A percentile compares a stretch with the other conserved stretches of the same genome.
Conservation (phyloP, 1,140 invertebrate genomes). For the Mylabris phalerata region DNA sequence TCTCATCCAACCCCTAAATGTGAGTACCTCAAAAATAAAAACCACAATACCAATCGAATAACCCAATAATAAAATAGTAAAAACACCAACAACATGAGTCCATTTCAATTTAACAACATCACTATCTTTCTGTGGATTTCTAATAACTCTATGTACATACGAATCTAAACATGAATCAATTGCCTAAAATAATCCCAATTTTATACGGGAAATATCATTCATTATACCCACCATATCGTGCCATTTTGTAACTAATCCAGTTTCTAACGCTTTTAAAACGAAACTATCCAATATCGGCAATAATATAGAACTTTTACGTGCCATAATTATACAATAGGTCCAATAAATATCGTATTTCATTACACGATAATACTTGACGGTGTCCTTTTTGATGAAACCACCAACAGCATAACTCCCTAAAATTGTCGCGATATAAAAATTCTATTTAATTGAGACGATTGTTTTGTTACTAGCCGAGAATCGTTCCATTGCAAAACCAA, state of each 20-base stretch:
- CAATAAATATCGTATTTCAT: slow-evolving; percentile 53
- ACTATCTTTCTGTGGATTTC: not conserved
- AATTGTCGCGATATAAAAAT: not conserved
- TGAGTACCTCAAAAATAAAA: slow-evolving; percentile 1
- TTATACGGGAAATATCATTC: not conserved
- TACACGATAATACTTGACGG: slow-evolving; percentile 43
- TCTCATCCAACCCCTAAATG: no score
- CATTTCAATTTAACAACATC: slow-evolving; percentile 7
- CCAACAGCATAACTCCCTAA: slow-evolving; percentile 47
- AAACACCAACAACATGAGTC: slow-evolving; percentile 13
- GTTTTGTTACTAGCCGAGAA: slow-evolving; percentile 22
- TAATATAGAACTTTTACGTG: slow-evolving; percentile 49
- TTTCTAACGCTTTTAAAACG: slow-evolving; percentile 32
- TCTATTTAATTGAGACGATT: not conserved
- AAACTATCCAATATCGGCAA: slow-evolving; percentile 25
- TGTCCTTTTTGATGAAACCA: slow-evolving; percentile 48
- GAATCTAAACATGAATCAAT: slow-evolving; percentile 3
- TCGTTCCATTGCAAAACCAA: slow-evolving; percentile 27
- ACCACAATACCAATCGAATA: not conserved
- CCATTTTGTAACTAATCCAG: slow-evolving; percentile 34
- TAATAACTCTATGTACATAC: slow-evolving; percentile 5
- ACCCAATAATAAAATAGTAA: slow-evolving; percentile 9
- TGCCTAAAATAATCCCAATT: slow-evolving; percentile 3
- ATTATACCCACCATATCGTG: slow-evolving; percentile 29
- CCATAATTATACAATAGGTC: slow-evolving; percentile 50